phyloP scores from a whole-genome alignment of 2,113 vertebrate species.

The Podocnemis expansa region DNA sequence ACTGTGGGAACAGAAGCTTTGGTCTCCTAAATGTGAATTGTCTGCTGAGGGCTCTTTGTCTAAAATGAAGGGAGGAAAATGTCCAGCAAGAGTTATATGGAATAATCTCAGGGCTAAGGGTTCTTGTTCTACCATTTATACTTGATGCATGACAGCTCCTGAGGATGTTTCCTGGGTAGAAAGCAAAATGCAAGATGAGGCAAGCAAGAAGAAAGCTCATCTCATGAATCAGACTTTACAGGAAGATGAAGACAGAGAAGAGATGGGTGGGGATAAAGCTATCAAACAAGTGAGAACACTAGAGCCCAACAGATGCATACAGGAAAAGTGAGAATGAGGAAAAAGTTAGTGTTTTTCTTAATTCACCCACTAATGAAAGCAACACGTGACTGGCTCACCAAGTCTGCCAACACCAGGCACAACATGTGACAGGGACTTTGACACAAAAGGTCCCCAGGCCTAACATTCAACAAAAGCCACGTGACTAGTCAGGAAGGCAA shows the following conservation, averaged over 20 bases:
- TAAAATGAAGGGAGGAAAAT: neutral
- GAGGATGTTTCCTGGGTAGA: neutral
- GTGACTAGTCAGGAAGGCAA: neutral
- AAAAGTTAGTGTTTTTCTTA: slow-evolving; percentile 39
- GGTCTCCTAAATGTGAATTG: neutral
- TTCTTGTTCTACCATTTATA: neutral
- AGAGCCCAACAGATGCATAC: neutral
- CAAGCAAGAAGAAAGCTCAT: neutral
- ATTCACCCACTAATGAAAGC: neutral
- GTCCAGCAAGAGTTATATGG: neutral
- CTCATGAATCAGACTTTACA: neutral
- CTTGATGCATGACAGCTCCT: neutral
- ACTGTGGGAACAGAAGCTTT: neutral
- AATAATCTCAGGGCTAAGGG: neutral
- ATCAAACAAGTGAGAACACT: neutral
- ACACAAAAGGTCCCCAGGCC: neutral
- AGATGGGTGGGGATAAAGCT: neutral
- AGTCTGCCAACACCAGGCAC: neutral
- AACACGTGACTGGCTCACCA: neutral
- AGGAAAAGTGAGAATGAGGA: neutral
- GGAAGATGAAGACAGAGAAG: neutral
- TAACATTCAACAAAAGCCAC: neutral
- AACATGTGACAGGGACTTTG: neutral
- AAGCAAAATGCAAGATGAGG: neutral
- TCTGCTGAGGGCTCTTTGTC: neutral